Base-by-base conservation (phyloP, 2,888 invertebrate species). In the Patella pellucida region DNA sequence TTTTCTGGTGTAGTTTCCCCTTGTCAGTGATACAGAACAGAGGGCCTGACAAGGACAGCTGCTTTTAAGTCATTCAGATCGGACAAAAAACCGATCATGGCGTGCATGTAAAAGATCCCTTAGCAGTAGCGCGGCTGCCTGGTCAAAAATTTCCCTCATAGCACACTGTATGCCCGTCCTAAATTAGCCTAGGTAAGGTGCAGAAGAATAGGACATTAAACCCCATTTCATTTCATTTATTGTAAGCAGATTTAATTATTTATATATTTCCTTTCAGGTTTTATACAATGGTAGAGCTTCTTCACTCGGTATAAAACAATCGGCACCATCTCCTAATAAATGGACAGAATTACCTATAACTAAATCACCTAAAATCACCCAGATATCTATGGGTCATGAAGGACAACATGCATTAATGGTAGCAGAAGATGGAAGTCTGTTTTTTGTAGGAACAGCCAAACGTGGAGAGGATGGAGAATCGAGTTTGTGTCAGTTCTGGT, bases 401-500 rank as follows among this genome's bases (percentile, higher is more conserved):
- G 97, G 97, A 1, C 94, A 96, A 72, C 97, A 99, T 90, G 96
- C 96, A 0, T 92, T 98, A 73, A 91, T 99, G 52, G 93, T 98
- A n/a, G 94, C 97, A 62, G 97, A 98, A 86, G 97, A 97, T 89
- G 99, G 99, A 1, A 94, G 95, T 1, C 96, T 96, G 0, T 94
- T 96, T 89, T 96, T 96, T 91, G 93, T 93, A 83, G 96, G 98
- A 12, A 95, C 96, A 11, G 96, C 98, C 0, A 93, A 96, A 0
- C 93, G 97, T 4, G 98, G 98, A 50, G 98, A 98, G 92, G 98
- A 98, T 90, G 97, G 97, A 0, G 98, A 98, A 88, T 94, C 94
- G 79, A 95, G 93, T 77, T 76, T 85, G 50, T 85, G 87, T 87
- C 79, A 82, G 83, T 75, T 16, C 14, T 79, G 31, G 3, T 19